Percentiles rank a stretch among this genome's conserved stretches.
These are phyloP conservation scores for Idris sp. DNA, from an alignment of 1,140 invertebrate genomes.

Conservation along the genomic window DNA sequence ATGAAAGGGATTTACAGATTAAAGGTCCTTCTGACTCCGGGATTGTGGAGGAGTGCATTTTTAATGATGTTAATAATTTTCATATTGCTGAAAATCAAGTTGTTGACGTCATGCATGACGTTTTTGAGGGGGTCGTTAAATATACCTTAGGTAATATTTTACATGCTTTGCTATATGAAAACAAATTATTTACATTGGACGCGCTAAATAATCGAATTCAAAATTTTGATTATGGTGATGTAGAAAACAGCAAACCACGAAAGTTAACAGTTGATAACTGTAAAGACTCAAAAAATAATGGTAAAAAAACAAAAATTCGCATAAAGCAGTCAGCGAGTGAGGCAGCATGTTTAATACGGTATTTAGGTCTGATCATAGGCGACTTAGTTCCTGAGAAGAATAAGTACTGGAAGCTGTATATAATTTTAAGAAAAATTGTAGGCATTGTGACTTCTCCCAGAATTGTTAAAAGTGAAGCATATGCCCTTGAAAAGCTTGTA, in stretches of 20 bases:
- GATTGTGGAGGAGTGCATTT: constrained; percentile 62
- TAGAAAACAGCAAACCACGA: constrained; percentile 25
- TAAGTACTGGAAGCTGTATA: constrained; percentile 21
- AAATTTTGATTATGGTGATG: constrained; percentile 5
- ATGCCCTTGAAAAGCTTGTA: neutral
- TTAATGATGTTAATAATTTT: constrained; percentile 68
- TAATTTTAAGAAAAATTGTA: constrained; percentile 4
- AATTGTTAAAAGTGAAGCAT: constrained; percentile 9
- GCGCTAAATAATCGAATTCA: neutral
- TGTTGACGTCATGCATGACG: constrained; percentile 46
- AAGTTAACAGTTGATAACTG: constrained; percentile 8
- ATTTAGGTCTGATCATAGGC: constrained; percentile 36
- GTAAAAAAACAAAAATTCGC: constrained; percentile 11
- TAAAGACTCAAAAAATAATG: constrained; percentile 5
- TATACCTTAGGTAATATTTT: constrained; percentile 18
- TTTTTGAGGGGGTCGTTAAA: constrained; percentile 15
- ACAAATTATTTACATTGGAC: constrained; percentile 13
- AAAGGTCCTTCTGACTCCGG: neutral
- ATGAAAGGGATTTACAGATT: constrained; percentile 59
- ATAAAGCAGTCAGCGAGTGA: constrained; percentile 19
- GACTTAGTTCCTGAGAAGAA: constrained; percentile 20
- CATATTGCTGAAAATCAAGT: constrained; percentile 69
- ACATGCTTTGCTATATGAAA: constrained; percentile 7
- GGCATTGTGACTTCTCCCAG: constrained; percentile 6
- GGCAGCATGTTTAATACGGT: constrained; percentile 15